Percentiles rank a stretch among this genome's conserved stretches.
phyloP scores from a whole-genome alignment of 2,797 vertebrate species.

The Sebastes dallii region DNA sequence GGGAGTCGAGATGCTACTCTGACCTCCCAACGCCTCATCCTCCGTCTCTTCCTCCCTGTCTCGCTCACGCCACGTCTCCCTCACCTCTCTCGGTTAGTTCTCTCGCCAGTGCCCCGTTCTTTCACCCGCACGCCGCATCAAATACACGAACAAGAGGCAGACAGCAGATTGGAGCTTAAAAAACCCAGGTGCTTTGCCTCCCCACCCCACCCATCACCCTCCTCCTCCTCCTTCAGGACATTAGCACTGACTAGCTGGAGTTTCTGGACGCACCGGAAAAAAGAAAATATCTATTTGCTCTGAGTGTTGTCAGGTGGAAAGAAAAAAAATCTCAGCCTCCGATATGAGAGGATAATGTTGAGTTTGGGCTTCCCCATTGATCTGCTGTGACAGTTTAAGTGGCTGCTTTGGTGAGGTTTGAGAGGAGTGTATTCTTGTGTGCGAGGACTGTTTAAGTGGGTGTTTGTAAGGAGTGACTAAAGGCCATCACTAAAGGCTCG shows the following conservation, averaged over 20 bases:
- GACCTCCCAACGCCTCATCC: conserved; percentile 69
- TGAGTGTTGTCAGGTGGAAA: not conserved
- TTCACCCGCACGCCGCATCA: conserved; percentile 53
- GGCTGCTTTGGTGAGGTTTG: conserved; percentile 49
- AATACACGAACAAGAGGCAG: conserved; percentile 41
- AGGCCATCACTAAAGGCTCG: conserved; percentile 72
- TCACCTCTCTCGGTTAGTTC: conserved; percentile 29
- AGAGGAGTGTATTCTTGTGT: conserved; percentile 56
- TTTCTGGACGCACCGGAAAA: not conserved
- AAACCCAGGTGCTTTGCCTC: conserved; percentile 13
- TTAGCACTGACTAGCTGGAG: not conserved
- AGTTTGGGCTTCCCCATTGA: conserved; percentile 48
- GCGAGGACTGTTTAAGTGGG: conserved; percentile 68
- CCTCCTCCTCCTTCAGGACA: conserved; percentile 4
- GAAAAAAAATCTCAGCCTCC: conserved; percentile 20
- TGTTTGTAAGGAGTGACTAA: conserved; percentile 71
- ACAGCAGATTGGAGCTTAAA: conserved; percentile 25
- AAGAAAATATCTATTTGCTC: conserved; percentile 11
- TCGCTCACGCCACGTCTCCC: conserved; percentile 39
- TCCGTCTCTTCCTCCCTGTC: conserved; percentile 42
- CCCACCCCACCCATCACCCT: not conserved
- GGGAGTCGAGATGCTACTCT: conserved; percentile 73
- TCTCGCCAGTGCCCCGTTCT: conserved; percentile 17
- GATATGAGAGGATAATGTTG: conserved; percentile 40
- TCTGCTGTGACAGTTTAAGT: conserved; percentile 59